These are phyloP conservation scores for Drosophila neotestacea DNA, from an alignment of 2,888 invertebrate genomes.

Conservation along the genomic window DNA sequence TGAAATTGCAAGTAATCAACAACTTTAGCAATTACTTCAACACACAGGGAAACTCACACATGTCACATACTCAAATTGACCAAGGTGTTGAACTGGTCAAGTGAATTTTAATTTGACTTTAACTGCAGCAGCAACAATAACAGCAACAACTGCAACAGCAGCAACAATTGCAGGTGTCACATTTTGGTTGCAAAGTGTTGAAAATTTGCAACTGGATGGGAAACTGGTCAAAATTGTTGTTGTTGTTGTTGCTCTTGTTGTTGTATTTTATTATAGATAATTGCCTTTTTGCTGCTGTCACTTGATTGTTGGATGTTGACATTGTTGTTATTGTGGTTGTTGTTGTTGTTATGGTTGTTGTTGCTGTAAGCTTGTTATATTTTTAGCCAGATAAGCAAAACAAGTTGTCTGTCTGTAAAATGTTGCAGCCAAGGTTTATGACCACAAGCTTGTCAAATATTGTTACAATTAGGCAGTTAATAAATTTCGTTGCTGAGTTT, in stretches of 20 bases:
- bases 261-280: constrained; percentile 70
- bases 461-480: constrained; percentile 71
- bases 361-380: constrained; percentile 30
- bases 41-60: constrained; percentile 21
- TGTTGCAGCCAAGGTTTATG: constrained; percentile 55
- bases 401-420: constrained; percentile 11
- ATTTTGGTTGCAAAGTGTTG: constrained; percentile 70
- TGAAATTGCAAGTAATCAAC: constrained; percentile 47
- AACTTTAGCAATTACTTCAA: constrained; percentile 39
- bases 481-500: constrained; percentile 52
- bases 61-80: constrained; percentile 55
- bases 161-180: constrained; percentile 74
- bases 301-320: constrained; percentile 58
- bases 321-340: constrained; percentile 42
- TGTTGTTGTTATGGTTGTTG: constrained; percentile 1
- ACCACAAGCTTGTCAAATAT: constrained; percentile 71
- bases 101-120: constrained; percentile 74
- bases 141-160: constrained; percentile 30
- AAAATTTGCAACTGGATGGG: constrained; percentile 70
- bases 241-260: constrained; percentile 35
- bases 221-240: constrained; percentile 41
- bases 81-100: constrained; percentile 76
- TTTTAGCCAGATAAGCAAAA: constrained; percentile 52
- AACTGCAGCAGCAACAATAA: constrained; percentile 40
- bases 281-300: constrained; percentile 69